A percentile compares a stretch with the other conserved stretches of the same genome.
These are phyloP conservation scores for Xylocampa areola DNA, from an alignment of 2,888 invertebrate genomes.

Conservation along the genomic window DNA sequence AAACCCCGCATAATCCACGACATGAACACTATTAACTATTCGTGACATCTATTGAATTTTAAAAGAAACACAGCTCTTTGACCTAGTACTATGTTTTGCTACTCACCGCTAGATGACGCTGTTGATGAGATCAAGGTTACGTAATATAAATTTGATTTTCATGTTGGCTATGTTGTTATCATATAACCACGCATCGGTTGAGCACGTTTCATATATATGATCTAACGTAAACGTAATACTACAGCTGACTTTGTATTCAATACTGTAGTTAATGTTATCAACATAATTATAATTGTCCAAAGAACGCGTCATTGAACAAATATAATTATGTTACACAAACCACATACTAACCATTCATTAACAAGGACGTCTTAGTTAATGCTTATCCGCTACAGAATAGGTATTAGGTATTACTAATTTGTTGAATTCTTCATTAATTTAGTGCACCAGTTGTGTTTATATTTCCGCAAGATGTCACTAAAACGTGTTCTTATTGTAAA, in stretches of 20 bases:
- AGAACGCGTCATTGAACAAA: no score
- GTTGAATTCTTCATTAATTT: neutral
- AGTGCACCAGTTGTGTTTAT: neutral
- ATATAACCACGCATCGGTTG: neutral
- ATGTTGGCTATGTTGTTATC: neutral
- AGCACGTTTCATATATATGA: neutral
- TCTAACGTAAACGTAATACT: no score
- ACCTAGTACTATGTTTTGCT: constrained; percentile 11
- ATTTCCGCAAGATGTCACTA: constrained; percentile 67
- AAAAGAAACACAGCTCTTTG: neutral
- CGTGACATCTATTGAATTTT: constrained; percentile 21
- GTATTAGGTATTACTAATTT: no score
- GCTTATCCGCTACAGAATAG: no score
- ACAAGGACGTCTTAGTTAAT: no score
- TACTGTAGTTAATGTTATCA: no score
- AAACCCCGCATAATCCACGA: neutral
- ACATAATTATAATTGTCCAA: no score
- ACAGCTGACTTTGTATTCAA: no score
- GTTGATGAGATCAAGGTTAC: neutral
- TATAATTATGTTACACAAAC: no score
- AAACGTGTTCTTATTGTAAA: constrained; percentile 77
- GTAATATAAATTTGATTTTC: neutral
- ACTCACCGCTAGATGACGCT: constrained; percentile 53
- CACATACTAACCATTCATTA: no score
- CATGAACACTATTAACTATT: neutral